Evolutionary conservation across 2,888 invertebrate genomes (phyloP), one percentile per base, ranked within the genome.

Genomic region (Lasioglossum malachurum): DNA sequence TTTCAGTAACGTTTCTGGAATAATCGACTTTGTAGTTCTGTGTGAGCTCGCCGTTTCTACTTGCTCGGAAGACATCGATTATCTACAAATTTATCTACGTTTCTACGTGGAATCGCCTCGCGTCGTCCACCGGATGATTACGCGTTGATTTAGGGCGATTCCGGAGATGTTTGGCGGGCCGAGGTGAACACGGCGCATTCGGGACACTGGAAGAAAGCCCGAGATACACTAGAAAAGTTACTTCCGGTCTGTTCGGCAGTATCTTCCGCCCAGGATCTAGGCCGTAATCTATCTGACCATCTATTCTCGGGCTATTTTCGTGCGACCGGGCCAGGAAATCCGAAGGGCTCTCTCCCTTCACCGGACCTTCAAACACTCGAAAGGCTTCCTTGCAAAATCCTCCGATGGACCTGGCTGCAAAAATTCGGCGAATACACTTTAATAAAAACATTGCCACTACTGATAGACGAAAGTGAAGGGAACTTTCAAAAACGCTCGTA

Each of bases 191-290:
- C 77, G 49, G 41, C 53, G 60, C 75, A 78, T 81, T 78, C 44
- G 71, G 46, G 53, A 75, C 75, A 60, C 38, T 57, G 19, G 35
- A 67, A 49, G 31, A 69, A 57, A 57, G 44, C 41, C 38, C 41
- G 73, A 49, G 75, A 71, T 71, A 72, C 53, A 23, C 72, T 41
- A 64, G 75, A 82, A 82, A 82, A 67, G 75, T 85, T 82, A 75
- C 69, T 82, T 85, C 71, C 49, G 72, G 60, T 78, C 57, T 76
- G 35, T 71, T 81, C 71, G 73, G 27, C 74, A 69, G 67, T 78
- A 78, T 60, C 73, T 74, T 78, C 35, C 53, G 10, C n/a, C 53
- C 19, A 44, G 38, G 72, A 75, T 71, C 41, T 57, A 19, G 44
- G 19, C 46, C 12, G 44, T 78, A 76, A 83, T 79, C 83, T 80